Conservation (phyloP, 2,888 invertebrate genomes). For the Ichneumoninae sp. region DNA sequence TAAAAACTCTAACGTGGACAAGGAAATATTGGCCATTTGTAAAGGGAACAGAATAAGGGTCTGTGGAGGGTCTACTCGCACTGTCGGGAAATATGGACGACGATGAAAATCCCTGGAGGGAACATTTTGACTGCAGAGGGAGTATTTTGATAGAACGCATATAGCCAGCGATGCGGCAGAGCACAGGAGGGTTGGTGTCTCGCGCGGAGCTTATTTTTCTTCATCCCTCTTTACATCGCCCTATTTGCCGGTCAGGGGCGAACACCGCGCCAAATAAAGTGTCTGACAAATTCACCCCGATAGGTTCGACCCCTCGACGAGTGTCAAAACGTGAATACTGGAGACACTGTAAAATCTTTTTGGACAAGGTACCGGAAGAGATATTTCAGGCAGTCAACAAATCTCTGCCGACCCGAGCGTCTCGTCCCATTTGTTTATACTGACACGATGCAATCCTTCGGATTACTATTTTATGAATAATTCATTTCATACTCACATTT, state of each 20-base stretch:
- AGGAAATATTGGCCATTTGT: conserved; percentile 47
- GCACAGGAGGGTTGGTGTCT: conserved; percentile 14
- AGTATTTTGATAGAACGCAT: conserved; percentile 19
- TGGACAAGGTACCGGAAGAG: not conserved
- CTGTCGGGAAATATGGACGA: conserved; percentile 19
- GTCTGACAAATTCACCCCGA: conserved; percentile 43
- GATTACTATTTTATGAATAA: not conserved
- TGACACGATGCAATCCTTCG: not conserved
- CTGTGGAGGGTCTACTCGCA: not conserved
- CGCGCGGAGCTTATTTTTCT: conserved; percentile 15
- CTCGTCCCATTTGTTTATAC: conserved; percentile 13
- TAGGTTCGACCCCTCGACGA: conserved; percentile 8
- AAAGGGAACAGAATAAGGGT: conserved; percentile 10
- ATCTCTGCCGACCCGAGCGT: not conserved
- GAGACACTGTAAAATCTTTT: conserved; percentile 1
- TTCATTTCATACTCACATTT: not conserved
- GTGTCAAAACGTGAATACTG: conserved; percentile 8
- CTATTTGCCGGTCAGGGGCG: conserved; percentile 32
- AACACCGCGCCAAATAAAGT: conserved; percentile 35
- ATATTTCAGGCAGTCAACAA: conserved; percentile 26
- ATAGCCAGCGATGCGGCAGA: not conserved
- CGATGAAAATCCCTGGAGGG: conserved; percentile 11
- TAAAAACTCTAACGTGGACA: conserved; percentile 18
- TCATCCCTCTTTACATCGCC: conserved; percentile 16
- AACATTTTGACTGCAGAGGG: conserved; percentile 26